Conservation (phyloP, 2,113 vertebrate genomes). For the Crotophaga sulcirostris region DNA sequence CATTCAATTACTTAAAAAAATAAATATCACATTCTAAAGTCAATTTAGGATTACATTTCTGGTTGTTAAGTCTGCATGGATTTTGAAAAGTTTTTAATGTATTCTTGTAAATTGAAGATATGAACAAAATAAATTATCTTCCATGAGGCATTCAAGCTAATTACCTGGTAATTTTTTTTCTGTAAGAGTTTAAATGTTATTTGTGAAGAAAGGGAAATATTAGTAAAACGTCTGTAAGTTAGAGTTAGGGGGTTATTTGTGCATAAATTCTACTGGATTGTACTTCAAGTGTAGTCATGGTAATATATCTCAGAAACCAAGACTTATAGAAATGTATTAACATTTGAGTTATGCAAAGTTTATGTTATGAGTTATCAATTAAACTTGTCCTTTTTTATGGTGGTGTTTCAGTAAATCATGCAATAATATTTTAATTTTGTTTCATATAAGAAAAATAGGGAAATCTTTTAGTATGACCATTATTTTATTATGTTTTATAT, state of each 20-base stretch:
- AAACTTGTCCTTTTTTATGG: background rate
- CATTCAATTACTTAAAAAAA: background rate
- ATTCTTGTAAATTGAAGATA: background rate
- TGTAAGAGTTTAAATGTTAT: background rate
- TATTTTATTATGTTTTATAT: background rate
- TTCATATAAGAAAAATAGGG: conserved; percentile 12
- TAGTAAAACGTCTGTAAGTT: background rate
- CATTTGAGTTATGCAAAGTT: background rate
- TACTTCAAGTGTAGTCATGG: background rate
- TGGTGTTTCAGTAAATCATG: background rate
- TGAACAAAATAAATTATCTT: background rate
- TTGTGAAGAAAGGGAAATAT: background rate
- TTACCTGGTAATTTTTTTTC: background rate
- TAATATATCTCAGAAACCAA: background rate
- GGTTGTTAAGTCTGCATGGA: background rate
- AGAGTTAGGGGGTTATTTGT: background rate
- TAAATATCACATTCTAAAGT: background rate
- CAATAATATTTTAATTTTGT: background rate
- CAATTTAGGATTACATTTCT: background rate
- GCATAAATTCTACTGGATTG: background rate
- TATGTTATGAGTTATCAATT: background rate
- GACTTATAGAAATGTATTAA: background rate
- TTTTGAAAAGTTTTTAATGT: background rate
- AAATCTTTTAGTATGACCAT: background rate
- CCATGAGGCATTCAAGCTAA: background rate